phyloP scores from a whole-genome alignment of 2,888 invertebrate species.

The Drosophila birchii region DNA sequence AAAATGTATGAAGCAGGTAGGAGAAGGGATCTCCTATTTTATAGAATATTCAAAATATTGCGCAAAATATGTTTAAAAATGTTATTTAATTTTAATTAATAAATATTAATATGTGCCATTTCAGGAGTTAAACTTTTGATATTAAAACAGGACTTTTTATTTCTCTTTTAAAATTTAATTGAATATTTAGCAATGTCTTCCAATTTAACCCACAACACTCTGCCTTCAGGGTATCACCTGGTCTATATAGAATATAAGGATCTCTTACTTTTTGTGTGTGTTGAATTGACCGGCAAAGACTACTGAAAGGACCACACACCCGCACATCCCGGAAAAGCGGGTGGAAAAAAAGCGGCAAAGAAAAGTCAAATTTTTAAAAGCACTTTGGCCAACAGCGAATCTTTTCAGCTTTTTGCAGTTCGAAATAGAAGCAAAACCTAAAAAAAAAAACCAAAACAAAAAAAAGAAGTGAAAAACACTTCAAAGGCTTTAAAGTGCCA shows the following conservation, averaged over 20 bases:
- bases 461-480: slow-evolving; percentile 31
- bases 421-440: background rate
- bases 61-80: background rate
- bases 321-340: background rate
- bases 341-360: background rate
- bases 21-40: background rate
- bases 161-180: too few relatives aligned
- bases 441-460: background rate
- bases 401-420: slow-evolving; percentile 19
- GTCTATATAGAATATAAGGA: background rate
- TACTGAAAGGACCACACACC: slow-evolving; percentile 6
- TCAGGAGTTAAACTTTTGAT: too few relatives aligned
- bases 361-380: slow-evolving; percentile 58
- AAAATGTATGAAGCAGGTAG: background rate
- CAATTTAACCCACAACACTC: background rate
- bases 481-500: slow-evolving; percentile 64
- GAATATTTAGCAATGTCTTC: too few relatives aligned
- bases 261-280: slow-evolving; percentile 15
- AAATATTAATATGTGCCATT: too few relatives aligned
- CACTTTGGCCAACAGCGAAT: slow-evolving; percentile 44
- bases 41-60: background rate
- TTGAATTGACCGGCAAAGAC: slow-evolving; percentile 34
- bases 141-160: too few relatives aligned
- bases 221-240: background rate
- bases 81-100: too few relatives aligned